Percentiles rank a stretch among this genome's conserved stretches.
Evolutionary conservation across 2,113 vertebrate genomes (phyloP).

Genomic region (Clinocottus analis): DNA sequence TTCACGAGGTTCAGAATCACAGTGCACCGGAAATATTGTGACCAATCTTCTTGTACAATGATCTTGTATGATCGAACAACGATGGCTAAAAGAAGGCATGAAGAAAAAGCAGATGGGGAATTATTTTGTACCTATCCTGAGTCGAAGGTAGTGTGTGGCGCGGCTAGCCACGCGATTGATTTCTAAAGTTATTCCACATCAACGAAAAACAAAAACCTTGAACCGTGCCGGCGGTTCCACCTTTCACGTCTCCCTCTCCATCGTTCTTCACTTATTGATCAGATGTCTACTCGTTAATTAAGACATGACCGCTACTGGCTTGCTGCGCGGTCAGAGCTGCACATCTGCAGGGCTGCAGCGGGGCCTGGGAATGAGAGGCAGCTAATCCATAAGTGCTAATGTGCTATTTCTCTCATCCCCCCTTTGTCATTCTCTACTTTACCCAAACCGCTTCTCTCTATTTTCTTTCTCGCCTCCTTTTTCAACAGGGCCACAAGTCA

Average conservation of each 20-base stretch:
- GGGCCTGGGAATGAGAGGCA: conserved; percentile 77
- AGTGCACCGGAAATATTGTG: background rate
- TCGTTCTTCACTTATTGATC: conserved; percentile 76
- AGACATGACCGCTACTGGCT: conserved; percentile 72
- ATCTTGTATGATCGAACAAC: background rate
- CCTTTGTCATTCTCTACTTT: conserved; percentile 56
- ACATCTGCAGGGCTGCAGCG: conserved; percentile 64
- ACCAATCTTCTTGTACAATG: background rate
- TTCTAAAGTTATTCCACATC: conserved; percentile 71
- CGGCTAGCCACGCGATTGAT: conserved; percentile 55
- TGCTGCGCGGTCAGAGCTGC: conserved; percentile 64
- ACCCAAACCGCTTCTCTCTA: background rate
- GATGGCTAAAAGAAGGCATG: background rate
- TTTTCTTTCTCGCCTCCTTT: background rate
- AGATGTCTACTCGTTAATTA: conserved; percentile 78
- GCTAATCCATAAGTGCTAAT: conserved; percentile 81
- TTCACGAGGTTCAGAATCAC: conserved; percentile 9
- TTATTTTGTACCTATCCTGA: conserved; percentile 21
- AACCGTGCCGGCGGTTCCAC: conserved; percentile 63
- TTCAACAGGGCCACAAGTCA: background rate
- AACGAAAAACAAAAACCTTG: conserved; percentile 75
- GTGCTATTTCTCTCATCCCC: conserved; percentile 58
- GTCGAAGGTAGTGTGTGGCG: conserved; percentile 13
- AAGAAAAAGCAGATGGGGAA: background rate
- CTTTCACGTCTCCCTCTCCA: conserved; percentile 61